A percentile compares a stretch with the other conserved stretches of the same genome.
phyloP scores from a whole-genome alignment of 2,113 vertebrate species.

The Ailuropoda melanoleuca region DNA sequence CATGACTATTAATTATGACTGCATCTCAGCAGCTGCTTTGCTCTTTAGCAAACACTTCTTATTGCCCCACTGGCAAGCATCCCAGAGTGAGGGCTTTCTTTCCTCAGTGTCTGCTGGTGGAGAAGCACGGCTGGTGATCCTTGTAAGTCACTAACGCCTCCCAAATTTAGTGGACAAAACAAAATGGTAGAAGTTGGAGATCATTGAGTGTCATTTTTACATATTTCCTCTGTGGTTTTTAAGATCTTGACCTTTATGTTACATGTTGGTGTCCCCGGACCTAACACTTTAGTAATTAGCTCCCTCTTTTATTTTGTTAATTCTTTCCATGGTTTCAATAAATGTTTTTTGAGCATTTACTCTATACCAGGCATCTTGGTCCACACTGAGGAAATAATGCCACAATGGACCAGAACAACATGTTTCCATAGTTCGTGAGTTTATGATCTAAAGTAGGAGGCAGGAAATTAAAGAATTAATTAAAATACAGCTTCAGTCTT shows the following conservation, averaged over 20 bases:
- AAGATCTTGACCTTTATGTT: background rate
- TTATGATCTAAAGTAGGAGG: background rate
- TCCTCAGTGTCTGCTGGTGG: background rate
- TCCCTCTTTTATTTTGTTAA: background rate
- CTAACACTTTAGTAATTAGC: background rate
- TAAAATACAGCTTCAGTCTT: background rate
- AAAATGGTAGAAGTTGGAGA: background rate
- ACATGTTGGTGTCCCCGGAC: background rate
- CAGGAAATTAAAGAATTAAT: background rate
- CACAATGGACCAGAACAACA: background rate
- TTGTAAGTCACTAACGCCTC: background rate
- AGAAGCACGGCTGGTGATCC: background rate
- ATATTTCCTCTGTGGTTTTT: background rate
- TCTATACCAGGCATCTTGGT: background rate
- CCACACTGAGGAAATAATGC: background rate
- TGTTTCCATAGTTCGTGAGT: background rate
- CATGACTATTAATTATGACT: background rate
- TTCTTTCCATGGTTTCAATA: background rate
- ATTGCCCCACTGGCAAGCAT: background rate
- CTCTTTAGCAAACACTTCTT: background rate
- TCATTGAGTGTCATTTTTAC: background rate
- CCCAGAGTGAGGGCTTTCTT: background rate
- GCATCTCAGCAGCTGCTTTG: background rate
- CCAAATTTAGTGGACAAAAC: background rate
- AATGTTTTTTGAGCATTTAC: background rate